Base-by-base conservation (phyloP, 2,888 invertebrate species). In the Anoplius nigerrimus region DNA sequence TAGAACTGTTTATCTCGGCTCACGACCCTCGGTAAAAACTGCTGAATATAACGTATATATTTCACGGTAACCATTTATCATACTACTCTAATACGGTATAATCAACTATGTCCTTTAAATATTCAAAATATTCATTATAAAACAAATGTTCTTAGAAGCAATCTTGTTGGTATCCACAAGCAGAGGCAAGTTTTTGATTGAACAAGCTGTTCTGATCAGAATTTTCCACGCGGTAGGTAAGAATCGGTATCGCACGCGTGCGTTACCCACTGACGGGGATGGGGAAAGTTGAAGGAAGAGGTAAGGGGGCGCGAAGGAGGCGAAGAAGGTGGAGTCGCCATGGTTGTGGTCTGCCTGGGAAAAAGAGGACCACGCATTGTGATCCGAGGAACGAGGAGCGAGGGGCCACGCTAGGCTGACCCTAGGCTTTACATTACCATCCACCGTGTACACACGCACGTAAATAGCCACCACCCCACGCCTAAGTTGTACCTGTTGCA, bases 321-420 rank as follows among this genome's bases (percentile, higher is more conserved):
- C 52, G 64, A 69, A 71, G 75, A 67, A 77, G 74, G 87, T 85
- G 86, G 87, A 86, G 84, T 87, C 88, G 87, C 87, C 83, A 88
- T 87, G 88, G 85, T 88, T 77, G 86, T 88, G 85, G 87, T 87
- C 87, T 80, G 88, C 88, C 88, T 88, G 88, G 88, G 88, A 88
- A 88, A 87, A 84, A 82, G 80, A 82, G 81, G 78, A 79, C 78
- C 82, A 83, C 81, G 83, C 83, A 86, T 86, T 86, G 84, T 86
- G 82, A 84, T 82, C 83, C 82, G 78, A 80, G 78, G 76, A 79
- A 76, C 80, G 77, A 83, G 81, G 81, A 85, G n/a, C n/a, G n/a
- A n/a, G n/a, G n/a, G 83, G 87, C 85, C 84, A 88, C 88, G 88
- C 87, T 88, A 87, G 82, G 84, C 85, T 87, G 87, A 88, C 87